Evolutionary conservation across 2,113 vertebrate genomes (phyloP).

Genomic region (Corythaixoides concolor): DNA sequence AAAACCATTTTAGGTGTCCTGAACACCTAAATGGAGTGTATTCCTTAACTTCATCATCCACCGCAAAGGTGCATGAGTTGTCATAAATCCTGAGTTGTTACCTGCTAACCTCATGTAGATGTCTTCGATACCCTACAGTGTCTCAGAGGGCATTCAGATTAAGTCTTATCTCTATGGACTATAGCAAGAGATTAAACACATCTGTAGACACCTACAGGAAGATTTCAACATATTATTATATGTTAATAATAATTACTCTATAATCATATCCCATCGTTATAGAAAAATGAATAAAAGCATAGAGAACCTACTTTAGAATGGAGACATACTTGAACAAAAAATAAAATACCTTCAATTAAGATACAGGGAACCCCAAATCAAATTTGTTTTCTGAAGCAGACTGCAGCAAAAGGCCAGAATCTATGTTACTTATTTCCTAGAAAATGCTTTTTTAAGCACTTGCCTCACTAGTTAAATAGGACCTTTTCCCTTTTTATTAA

Average conservation of each 20-base stretch:
- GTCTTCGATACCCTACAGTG: neutral
- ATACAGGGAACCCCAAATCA: neutral
- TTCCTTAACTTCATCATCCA: neutral
- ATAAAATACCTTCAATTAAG: neutral
- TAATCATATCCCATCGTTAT: neutral
- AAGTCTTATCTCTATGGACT: neutral
- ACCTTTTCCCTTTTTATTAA: neutral
- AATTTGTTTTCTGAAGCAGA: neutral
- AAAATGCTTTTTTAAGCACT: neutral
- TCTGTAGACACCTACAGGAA: neutral
- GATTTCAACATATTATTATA: neutral
- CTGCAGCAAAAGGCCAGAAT: neutral
- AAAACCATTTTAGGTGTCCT: neutral
- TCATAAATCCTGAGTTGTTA: neutral
- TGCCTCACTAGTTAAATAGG: neutral
- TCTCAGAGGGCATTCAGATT: neutral
- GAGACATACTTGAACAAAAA: neutral
- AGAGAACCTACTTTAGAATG: neutral
- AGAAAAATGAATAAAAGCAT: neutral
- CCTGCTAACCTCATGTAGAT: fast-evolving
- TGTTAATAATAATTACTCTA: neutral
- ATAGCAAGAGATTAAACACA: neutral
- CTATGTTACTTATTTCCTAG: neutral
- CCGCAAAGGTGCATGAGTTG: neutral
- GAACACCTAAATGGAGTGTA: neutral